Evolutionary conservation across 2,797 vertebrate genomes (phyloP).

Genomic region (Gallinago nigripennis): DNA sequence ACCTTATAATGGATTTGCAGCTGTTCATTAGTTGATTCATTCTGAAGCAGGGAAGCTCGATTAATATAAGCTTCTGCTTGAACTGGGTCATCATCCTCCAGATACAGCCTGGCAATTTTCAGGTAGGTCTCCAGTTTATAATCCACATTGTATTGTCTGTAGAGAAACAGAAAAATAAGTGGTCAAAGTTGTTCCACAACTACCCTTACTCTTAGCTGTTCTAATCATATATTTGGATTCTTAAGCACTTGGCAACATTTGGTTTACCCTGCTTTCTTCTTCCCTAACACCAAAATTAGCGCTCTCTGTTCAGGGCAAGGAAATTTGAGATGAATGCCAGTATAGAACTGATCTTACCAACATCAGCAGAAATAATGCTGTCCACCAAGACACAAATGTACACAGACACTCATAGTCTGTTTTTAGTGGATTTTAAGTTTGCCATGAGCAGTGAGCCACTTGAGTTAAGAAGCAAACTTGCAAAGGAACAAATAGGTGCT

Average conservation of each 20-base stretch:
- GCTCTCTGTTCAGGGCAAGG: neutral
- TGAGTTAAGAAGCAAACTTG: neutral
- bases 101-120: slow-evolving; percentile 95
- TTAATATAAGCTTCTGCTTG: slow-evolving; percentile 99
- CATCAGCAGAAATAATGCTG: neutral
- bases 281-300: neutral
- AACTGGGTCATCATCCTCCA: slow-evolving; percentile 97
- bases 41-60: slow-evolving; percentile 95
- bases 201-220: neutral
- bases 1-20: slow-evolving; percentile 99
- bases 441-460: neutral
- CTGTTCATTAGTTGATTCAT: slow-evolving; percentile 97
- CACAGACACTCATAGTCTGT: neutral
- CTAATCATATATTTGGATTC: neutral
- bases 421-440: neutral
- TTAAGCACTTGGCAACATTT: neutral
- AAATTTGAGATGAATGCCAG: neutral
- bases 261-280: neutral
- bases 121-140: slow-evolving; percentile 98
- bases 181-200: neutral
- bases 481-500: neutral
- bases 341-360: neutral
- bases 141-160: slow-evolving; percentile 96
- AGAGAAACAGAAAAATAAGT: neutral
- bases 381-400: neutral